Evolutionary conservation across 2,113 vertebrate species (phyloP).

Genomic region (Carlito syrichta): DNA sequence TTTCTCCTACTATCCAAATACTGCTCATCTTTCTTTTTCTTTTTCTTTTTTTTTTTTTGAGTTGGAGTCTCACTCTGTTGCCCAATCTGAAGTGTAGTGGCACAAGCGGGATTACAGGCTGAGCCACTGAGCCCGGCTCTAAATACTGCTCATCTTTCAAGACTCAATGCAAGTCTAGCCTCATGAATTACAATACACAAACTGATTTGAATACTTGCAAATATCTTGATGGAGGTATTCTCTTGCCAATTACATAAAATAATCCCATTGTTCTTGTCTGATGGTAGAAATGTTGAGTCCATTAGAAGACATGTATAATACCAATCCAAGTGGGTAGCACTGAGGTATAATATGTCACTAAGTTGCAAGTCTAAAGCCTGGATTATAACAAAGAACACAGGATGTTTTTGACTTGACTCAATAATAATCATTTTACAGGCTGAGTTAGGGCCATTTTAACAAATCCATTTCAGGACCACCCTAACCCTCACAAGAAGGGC

Average conservation of each 20-base stretch:
- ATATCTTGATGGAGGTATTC: background rate
- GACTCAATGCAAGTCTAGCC: background rate
- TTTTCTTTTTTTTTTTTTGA: no score
- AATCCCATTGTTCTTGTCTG: background rate
- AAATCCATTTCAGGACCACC: background rate
- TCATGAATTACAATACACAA: background rate
- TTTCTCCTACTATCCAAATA: background rate
- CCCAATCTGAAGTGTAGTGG: no score
- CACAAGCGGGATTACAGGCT: no score
- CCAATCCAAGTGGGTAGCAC: background rate
- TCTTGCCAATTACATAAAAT: background rate
- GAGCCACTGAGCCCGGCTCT: no score
- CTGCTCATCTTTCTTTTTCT: background rate
- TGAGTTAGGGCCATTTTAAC: background rate
- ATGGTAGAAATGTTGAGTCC: constrained; percentile 9
- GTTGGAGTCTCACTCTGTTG: no score
- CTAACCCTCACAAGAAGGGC: background rate
- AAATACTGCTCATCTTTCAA: background rate
- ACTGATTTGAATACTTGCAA: background rate
- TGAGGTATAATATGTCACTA: background rate
- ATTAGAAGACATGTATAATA: background rate
- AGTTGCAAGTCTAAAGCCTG: background rate
- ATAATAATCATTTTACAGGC: background rate
- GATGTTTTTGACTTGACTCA: background rate
- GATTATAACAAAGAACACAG: background rate